phyloP scores from a whole-genome alignment of 2,797 vertebrate species.

The Brachymystax lenok region DNA sequence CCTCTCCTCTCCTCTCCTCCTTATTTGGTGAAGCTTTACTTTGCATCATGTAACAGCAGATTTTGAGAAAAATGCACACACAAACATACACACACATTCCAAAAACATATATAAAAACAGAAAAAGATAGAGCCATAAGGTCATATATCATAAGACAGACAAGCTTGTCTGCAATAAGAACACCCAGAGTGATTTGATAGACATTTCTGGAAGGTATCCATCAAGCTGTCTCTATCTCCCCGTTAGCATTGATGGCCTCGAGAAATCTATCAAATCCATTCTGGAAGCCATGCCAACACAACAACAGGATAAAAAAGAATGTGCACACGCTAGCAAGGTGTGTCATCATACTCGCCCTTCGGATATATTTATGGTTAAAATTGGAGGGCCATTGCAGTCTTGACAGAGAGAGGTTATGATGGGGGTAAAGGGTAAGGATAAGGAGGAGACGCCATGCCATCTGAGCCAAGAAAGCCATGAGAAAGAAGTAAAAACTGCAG shows the following conservation, averaged over 20 bases:
- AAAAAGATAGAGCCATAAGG: constrained; percentile 2
- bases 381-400: not conserved
- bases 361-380: not conserved
- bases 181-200: constrained; percentile 21
- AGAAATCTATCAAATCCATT: not conserved
- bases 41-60: constrained; percentile 29
- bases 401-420: not conserved
- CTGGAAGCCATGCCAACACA: not conserved
- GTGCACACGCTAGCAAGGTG: not conserved
- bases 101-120: constrained; percentile 12
- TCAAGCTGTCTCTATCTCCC: not conserved
- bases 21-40: constrained; percentile 53
- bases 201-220: constrained; percentile 23
- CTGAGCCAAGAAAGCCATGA: not conserved
- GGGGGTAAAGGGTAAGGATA: not conserved
- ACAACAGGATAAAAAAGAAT: not conserved
- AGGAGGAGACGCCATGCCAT: not conserved
- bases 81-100: constrained; percentile 5
- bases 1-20: not conserved
- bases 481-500: not conserved
- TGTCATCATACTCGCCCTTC: not conserved
- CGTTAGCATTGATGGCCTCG: not conserved
- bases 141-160: constrained; percentile 3
- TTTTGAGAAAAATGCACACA: constrained; percentile 24
- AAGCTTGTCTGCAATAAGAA: constrained; percentile 19